Conservation (phyloP, 1,140 invertebrate genomes). For the Phenacoccus solenopsis region DNA sequence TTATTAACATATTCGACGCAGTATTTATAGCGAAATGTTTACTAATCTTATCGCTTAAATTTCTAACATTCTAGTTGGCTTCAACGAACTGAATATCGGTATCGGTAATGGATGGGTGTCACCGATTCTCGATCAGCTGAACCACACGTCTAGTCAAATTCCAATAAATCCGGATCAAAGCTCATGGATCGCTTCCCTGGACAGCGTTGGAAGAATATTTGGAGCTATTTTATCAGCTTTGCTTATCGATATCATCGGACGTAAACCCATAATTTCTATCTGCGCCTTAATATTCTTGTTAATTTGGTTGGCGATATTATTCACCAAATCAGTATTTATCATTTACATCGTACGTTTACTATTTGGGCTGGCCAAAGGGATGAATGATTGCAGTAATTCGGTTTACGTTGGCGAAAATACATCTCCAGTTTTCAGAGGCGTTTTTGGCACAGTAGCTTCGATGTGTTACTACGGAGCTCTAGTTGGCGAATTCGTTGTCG, state of each 20-base stretch:
- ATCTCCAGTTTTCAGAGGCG: conserved; percentile 24
- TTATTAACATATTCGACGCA: too few relatives aligned
- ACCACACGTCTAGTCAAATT: not conserved
- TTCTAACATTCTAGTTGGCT: not conserved
- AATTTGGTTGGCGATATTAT: not conserved
- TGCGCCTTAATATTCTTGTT: not conserved
- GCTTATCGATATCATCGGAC: not conserved
- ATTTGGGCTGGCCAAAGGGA: conserved; percentile 52
- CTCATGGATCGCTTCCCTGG: not conserved
- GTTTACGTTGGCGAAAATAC: conserved; percentile 76
- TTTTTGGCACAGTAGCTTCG: conserved; percentile 60
- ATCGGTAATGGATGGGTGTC: not conserved
- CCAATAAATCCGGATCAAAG: not conserved
- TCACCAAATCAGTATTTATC: not conserved
- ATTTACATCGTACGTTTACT: not conserved
- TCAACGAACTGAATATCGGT: not conserved
- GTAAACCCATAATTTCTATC: not conserved
- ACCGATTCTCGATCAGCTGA: not conserved
- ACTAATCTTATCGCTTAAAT: too few relatives aligned
- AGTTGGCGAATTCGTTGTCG: conserved; percentile 57
- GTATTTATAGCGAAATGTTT: too few relatives aligned
- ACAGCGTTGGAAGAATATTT: not conserved
- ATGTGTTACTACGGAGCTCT: conserved; percentile 65
- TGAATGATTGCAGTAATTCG: conserved; percentile 59
- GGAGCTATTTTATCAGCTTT: not conserved